Percentiles rank a stretch among this genome's conserved stretches.
phyloP scores from a whole-genome alignment of 2,797 vertebrate species.

The Glossophaga mutica region DNA sequence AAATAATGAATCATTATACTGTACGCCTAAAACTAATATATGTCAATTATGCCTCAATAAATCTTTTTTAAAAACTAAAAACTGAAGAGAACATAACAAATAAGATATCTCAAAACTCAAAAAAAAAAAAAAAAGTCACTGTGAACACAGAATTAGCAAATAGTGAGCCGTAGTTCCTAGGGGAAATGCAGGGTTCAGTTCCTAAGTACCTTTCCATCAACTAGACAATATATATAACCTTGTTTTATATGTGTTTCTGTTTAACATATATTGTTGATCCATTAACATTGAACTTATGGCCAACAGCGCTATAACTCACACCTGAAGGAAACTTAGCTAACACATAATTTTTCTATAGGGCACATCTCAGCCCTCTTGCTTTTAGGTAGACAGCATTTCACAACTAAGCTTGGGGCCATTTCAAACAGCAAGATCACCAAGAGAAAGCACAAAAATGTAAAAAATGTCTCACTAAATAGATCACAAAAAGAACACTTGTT shows the following conservation, averaged over 20 bases:
- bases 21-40: neutral
- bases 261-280: neutral
- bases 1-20: neutral
- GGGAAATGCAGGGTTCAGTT: neutral
- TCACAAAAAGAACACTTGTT: neutral
- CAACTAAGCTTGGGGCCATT: neutral
- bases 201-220: neutral
- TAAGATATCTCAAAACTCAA: neutral
- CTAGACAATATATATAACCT: neutral
- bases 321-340: neutral
- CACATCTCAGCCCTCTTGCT: neutral
- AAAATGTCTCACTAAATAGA: neutral
- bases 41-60: neutral
- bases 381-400: neutral
- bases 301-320: neutral
- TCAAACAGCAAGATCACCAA: neutral
- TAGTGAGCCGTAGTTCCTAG: neutral
- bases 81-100: neutral
- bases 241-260: neutral
- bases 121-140: neutral
- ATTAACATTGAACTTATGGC: neutral
- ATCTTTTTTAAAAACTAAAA: neutral
- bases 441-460: neutral
- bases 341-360: neutral
- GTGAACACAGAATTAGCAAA: neutral